Base-by-base conservation (phyloP, 30 jellyfish, hydroid and myxozoan genomes). In the Hydractinia symbiolongicarpus region DNA sequence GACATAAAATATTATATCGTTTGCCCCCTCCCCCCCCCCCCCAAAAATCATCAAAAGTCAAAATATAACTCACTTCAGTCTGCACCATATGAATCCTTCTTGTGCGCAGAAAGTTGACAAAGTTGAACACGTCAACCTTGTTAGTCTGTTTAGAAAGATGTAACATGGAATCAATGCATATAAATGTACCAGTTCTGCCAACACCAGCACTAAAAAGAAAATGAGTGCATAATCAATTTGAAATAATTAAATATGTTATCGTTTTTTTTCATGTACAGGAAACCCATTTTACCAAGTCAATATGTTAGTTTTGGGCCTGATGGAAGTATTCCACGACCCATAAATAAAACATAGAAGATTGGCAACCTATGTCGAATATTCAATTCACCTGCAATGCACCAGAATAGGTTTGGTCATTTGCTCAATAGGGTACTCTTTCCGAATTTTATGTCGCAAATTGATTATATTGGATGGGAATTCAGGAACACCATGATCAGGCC, bases 401-500 rank as follows among this genome's bases (percentile, higher is more conserved):
- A 86, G 67, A 13, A 91, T 79, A 7, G 95, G 98, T 5, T 73
- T 58, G 14, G 69, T 62, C 9, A 82, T 79, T 0, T 44, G 58
- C 19, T 64, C 79, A 76, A 20, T 76, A n/a, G 98, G 98, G 72
- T 74, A 87, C 20, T n/a, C 56, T 83, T 66, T 83, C 8, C 98
- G 90, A 52, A 91, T 71, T 74, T 81, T 75, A 20, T 85, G 72
- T 51, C 96, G 66, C 55, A 91, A 79, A 79, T 76, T 83, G 52
- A 91, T 61, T 40, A 91, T 81, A 67, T 86, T 91, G 7, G 96
- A 73, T 20, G 96, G 95, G 75, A 77, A 76, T 50, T 91, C 98
- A 4, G 98, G 98, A 5, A 88, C 89, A 5, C 96, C 95, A 57
- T 86, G 94, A 66, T 91, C 98, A 4, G 98, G 98, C 98, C 98